Percentiles rank a stretch among this genome's conserved stretches.
phyloP scores from a whole-genome alignment of 23 tunicate species.

The Aplidium turbinatum region DNA sequence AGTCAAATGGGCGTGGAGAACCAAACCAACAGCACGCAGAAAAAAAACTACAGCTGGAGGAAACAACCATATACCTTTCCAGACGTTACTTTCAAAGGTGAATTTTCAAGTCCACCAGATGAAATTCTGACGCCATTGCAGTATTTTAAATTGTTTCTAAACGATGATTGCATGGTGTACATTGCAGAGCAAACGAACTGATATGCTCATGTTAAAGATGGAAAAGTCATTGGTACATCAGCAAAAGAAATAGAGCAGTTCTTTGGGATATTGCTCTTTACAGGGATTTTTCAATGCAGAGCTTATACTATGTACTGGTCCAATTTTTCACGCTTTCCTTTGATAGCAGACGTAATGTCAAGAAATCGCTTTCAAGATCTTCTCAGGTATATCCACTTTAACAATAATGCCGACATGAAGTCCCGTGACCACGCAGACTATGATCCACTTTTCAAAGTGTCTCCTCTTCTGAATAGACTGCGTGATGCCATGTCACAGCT shows the following conservation, averaged over 20 bases:
- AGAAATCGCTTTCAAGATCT: conserved; percentile 19
- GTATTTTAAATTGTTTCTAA: conserved; percentile 17
- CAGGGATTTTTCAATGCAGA: conserved; percentile 22
- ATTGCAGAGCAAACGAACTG: conserved; percentile 17
- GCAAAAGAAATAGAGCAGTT: no score
- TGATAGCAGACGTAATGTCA: conserved; percentile 15
- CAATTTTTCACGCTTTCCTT: conserved; percentile 2
- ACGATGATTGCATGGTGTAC: conserved; percentile 23
- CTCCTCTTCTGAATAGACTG: conserved; percentile 4
- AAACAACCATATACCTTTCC: background rate
- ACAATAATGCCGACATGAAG: conserved; percentile 15
- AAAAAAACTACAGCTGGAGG: background rate
- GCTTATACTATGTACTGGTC: conserved; percentile 26
- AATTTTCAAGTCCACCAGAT: conserved; percentile 15
- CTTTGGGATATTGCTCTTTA: conserved; percentile 12
- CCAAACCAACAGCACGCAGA: no score
- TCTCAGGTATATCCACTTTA: conserved; percentile 8
- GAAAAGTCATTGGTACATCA: no score
- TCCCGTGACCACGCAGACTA: conserved; percentile 15
- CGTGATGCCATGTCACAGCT: conserved; percentile 22
- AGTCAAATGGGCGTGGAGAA: background rate
- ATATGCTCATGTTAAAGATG: conserved; percentile 8
- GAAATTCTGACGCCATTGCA: background rate
- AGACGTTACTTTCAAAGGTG: conserved; percentile 17
- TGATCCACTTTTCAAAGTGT: conserved; percentile 34